phyloP scores from a whole-genome alignment of 37 sponge, comb jelly and placozoan genomes.

The Chondrilla cf. caribensis region DNA sequence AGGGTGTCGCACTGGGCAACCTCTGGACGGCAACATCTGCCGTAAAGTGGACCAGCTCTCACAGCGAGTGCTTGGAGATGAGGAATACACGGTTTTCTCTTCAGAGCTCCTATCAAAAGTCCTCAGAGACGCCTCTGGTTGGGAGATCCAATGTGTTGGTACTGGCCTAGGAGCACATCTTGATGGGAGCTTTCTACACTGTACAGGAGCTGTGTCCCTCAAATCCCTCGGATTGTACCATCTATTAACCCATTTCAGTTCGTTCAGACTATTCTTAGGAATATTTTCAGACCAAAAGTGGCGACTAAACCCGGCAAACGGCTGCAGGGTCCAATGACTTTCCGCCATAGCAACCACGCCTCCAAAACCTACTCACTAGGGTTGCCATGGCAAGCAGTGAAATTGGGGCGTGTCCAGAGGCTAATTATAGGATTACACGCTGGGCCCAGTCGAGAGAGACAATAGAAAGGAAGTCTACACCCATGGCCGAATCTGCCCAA shows the following conservation, averaged over 20 bases:
- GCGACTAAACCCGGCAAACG: slow-evolving; percentile 51
- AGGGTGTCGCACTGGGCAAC: slow-evolving; percentile 32
- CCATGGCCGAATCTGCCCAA: slow-evolving; percentile 36
- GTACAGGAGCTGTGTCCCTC: slow-evolving; percentile 51
- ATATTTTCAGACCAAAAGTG: slow-evolving; percentile 51
- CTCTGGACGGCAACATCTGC: slow-evolving; percentile 82
- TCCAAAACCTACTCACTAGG: no score
- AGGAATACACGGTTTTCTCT: slow-evolving; percentile 34
- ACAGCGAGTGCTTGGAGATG: slow-evolving; percentile 51
- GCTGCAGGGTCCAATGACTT: background rate
- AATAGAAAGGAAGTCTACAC: no score
- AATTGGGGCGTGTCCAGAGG: background rate
- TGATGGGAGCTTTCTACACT: slow-evolving; percentile 39
- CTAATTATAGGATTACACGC: no score
- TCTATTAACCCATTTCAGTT: slow-evolving; percentile 62
- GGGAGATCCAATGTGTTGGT: slow-evolving; percentile 53
- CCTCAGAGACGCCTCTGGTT: slow-evolving; percentile 45
- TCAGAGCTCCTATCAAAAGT: slow-evolving; percentile 55
- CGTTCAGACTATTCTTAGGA: slow-evolving; percentile 22
- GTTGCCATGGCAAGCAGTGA: background rate
- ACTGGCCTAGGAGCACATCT: slow-evolving; percentile 17
- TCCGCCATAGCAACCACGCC: background rate
- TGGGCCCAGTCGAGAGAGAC: no score
- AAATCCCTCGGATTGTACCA: slow-evolving; percentile 73
- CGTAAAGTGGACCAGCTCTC: slow-evolving; percentile 87